Base-by-base conservation (phyloP, 2,113 vertebrate species). In the Rostratula benghalensis region DNA sequence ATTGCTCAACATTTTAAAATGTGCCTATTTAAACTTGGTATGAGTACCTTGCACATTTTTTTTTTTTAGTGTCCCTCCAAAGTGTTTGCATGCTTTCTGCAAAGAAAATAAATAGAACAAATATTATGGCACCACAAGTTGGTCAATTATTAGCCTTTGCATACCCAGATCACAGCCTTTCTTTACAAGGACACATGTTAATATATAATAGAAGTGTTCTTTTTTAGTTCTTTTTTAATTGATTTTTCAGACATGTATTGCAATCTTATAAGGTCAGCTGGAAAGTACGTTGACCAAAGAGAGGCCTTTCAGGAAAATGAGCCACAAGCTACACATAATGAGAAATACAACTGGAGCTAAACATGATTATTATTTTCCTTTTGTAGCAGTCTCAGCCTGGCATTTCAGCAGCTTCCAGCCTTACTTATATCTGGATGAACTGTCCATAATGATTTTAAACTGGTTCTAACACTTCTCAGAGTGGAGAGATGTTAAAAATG, bases 111-210 rank as follows among this genome's bases (percentile, higher is more conserved):
- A 95, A 94, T 46, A 95, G 79, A 96, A 87, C 93, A 95, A 97
- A 96, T 89, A 94, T 89, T 94, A 85, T 81, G 94, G 92, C 83
- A 93, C 41, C 60, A 79, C 53, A 93, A 73, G 63, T 63, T 96
- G 53, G 96, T 97, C 84, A 97, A 97, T 97, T 92, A 97, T 97
- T 97, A 97, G 93, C 96, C 61, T 95, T 93, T 79, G 53, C 92
- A 75, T 80, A 93, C 83, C 75, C 63, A 92, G 84, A 95, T 79
- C 78, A 71, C 0, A 10, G 93, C 56, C 86, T 51, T 89, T 88
- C 80, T 89, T 94, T 61, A 81, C 94, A 97, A 97, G 94, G 95
- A 90, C 90, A 89, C 3, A 10, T 78, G 95, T 97, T 97, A 97
- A 97, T 97, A 96, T 97, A 91, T 97, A 95, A 97, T 97, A 80